Percentiles rank a stretch among this genome's conserved stretches.
phyloP scores from a whole-genome alignment of 2,113 vertebrate species.

The Cervus canadensis region DNA sequence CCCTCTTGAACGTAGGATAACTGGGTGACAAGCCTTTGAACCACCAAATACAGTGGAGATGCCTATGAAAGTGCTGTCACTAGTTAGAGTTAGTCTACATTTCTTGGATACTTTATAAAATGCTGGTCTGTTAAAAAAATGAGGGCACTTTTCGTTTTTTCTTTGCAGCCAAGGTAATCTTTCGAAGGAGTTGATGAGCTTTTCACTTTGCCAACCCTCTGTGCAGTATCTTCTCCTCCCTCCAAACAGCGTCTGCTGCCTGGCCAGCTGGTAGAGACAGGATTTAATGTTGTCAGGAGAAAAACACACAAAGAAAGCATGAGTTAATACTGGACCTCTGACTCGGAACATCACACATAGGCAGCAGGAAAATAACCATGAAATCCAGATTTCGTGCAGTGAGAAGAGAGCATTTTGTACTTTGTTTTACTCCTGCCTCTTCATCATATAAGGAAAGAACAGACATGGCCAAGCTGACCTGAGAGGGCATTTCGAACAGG shows the following conservation, averaged over 20 bases:
- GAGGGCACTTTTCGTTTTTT: background rate
- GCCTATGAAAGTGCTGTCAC: background rate
- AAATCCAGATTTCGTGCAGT: background rate
- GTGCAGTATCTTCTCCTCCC: background rate
- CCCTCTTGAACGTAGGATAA: background rate
- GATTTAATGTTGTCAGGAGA: background rate
- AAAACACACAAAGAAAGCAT: background rate
- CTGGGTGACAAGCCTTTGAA: background rate
- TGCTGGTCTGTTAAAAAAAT: background rate
- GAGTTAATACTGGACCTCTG: background rate
- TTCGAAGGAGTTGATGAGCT: background rate
- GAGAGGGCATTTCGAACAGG: background rate
- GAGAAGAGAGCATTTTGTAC: background rate
- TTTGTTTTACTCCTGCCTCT: background rate
- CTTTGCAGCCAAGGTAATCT: background rate
- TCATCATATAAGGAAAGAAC: background rate
- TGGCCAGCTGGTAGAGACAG: background rate
- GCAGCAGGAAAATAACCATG: background rate
- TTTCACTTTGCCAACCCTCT: background rate
- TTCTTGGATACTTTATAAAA: background rate
- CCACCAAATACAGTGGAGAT: background rate
- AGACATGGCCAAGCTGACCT: background rate
- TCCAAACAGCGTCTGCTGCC: background rate
- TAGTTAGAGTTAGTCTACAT: background rate
- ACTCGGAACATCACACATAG: background rate